Evolutionary conservation across 1,140 invertebrate species (phyloP), one percentile per base, ranked within the genome.

Genomic region (Hesperophylax magnus): DNA sequence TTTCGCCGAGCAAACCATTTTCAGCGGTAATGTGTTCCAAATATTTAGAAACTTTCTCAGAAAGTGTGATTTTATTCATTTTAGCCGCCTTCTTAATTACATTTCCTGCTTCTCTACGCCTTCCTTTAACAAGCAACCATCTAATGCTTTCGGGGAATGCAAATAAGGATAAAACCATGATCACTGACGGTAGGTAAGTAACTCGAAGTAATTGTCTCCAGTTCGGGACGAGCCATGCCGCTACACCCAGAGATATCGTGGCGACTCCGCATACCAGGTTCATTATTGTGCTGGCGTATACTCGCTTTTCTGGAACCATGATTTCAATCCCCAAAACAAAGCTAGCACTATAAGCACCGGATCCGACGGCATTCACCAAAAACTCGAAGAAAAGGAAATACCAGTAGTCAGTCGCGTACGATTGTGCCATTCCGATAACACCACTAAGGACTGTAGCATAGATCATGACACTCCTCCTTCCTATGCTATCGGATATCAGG

Each of bases 111-210:
- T 94, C 91, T 1, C 93, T 89, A 58, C 92, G 92, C 81, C 92
- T 92, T 7, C 93, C 92, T 80, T 94, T 93, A 2, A 93, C 92
- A 34, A 96, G 85, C 7, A 96, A 88, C 96, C 96, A 97, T 80
- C 95, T 89, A 18, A 93, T 88, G 24, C 93, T 94, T 86, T 94
- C 93, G 1, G 92, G 91, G 2, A 93, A 81, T 54, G 93, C 85
- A 88, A 92, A 92, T 54, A 91, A 91, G 84, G 93, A 92, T 1
- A 91, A 84, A 6, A 95, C 85, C 9, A 94, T 88, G 3, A 94
- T 86, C 15, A 96, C 85, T 34, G 93, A 93, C 34, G 94, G 93
- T 3, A 89, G 85, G 79, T 96, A 96, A n/a, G 94, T 88, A 5
- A 94, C 87, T 58, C 93, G 91, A 9, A 96, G 89, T 15, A 95